Evolutionary conservation across 2,888 invertebrate genomes (phyloP).

Genomic region (Leistus spinibarbis): DNA sequence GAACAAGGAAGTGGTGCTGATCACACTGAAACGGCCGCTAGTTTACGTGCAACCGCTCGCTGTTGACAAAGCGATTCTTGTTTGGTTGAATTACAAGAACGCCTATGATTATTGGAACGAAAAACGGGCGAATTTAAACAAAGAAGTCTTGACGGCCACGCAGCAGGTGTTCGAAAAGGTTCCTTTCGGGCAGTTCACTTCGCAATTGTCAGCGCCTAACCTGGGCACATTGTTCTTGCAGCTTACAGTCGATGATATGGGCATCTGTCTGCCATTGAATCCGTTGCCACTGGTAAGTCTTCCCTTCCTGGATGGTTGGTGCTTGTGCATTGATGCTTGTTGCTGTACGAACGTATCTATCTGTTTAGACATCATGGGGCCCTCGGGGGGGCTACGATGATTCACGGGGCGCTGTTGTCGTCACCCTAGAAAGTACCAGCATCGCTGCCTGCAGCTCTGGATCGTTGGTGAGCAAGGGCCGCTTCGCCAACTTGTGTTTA

Average conservation of each 20-base stretch:
- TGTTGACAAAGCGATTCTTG: conserved; percentile 96
- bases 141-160: conserved; percentile 80
- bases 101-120: conserved; percentile 99
- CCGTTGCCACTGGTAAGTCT: conserved; percentile 73
- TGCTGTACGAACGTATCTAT: too few species aligned
- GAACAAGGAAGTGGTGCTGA: conserved; percentile 86
- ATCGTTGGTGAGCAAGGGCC: conserved; percentile 92
- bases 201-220: conserved; percentile 76
- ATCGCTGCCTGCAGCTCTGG: conserved; percentile 94
- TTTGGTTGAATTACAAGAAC: conserved; percentile 99
- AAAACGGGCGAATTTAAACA: conserved; percentile 88
- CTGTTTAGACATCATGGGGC: conserved; percentile 64
- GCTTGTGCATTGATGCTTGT: conserved; percentile 11
- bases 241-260: conserved; percentile 94
- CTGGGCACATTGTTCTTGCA: conserved; percentile 91
- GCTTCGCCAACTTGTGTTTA: conserved; percentile 88
- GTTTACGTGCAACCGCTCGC: conserved; percentile 97
- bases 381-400: conserved; percentile 75
- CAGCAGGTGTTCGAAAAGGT: conserved; percentile 77
- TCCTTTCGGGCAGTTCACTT: conserved; percentile 78
- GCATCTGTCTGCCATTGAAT: conserved; percentile 91
- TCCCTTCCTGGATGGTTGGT: too few species aligned
- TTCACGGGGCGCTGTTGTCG: conserved; percentile 88
- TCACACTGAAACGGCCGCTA: conserved; percentile 90
- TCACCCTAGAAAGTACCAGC: conserved; percentile 95